A percentile compares a stretch with the other conserved stretches of the same genome.
These are phyloP conservation scores for Synergus itoensis DNA, from an alignment of 2,888 invertebrate genomes.

Conservation along the genomic window DNA sequence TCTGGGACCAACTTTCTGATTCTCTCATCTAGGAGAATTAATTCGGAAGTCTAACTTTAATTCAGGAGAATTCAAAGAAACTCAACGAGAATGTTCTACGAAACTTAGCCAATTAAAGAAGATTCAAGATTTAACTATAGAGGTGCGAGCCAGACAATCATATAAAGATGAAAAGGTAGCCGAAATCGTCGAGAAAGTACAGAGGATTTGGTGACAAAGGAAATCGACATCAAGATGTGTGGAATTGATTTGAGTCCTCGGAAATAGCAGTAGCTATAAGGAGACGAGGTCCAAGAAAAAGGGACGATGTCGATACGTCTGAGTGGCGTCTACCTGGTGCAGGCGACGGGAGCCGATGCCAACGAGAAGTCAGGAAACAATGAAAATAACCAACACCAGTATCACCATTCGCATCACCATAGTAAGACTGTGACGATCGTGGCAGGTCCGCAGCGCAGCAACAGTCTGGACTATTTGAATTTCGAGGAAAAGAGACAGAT, in stretches of 20 bases:
- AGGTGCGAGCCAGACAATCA: background rate
- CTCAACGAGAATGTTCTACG: background rate
- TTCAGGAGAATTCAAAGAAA: background rate
- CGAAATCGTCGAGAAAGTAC: background rate
- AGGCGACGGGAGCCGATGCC: constrained; percentile 63
- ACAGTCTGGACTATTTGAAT: constrained; percentile 92
- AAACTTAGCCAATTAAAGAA: background rate
- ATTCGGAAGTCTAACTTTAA: background rate
- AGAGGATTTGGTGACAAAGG: background rate
- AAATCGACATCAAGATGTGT: background rate
- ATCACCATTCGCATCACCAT: constrained; percentile 66
- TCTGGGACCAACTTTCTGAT: constrained; percentile 8
- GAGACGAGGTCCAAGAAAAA: constrained; percentile 34
- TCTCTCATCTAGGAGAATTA: background rate
- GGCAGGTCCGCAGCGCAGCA: constrained; percentile 84
- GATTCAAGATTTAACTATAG: background rate
- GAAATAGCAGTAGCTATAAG: background rate
- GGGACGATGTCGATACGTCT: constrained; percentile 75
- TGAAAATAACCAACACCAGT: constrained; percentile 57
- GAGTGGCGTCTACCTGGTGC: constrained; percentile 75
- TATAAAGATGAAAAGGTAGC: background rate
- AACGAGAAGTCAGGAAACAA: constrained; percentile 59
- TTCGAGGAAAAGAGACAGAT: constrained; percentile 94
- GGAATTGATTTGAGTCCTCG: background rate
- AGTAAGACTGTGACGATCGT: constrained; percentile 84